Evolutionary conservation across 2,888 invertebrate species (phyloP).

Genomic region (Empis stercorea): DNA sequence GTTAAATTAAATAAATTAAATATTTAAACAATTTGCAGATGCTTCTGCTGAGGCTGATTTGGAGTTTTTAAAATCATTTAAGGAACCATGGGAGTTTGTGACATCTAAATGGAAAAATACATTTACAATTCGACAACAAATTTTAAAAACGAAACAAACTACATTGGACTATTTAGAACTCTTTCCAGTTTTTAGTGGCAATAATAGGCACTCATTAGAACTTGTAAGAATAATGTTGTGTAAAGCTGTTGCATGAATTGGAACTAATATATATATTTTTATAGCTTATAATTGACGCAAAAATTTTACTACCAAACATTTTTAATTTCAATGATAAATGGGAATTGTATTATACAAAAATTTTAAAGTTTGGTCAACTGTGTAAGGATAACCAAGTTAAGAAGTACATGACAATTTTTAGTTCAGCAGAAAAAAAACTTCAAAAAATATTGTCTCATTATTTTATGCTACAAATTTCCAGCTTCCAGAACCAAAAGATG

Average conservation of each 20-base stretch:
- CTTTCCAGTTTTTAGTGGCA: conserved; percentile 1
- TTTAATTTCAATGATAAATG: neutral
- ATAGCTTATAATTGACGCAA: neutral
- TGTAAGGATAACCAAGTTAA: conserved; percentile 2
- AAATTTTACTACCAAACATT: neutral
- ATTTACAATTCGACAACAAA: neutral
- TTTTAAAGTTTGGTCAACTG: neutral
- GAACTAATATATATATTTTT: neutral
- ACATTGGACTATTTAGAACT: conserved; percentile 1
- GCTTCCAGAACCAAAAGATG: conserved; percentile 1
- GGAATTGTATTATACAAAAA: neutral
- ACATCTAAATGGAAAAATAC: neutral
- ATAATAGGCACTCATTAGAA: conserved; percentile 1
- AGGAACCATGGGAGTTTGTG: neutral
- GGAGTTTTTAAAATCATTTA: neutral
- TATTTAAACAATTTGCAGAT: neutral
- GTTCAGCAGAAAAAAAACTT: neutral
- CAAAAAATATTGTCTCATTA: conserved; percentile 1
- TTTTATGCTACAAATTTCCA: neutral
- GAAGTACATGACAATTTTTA: neutral
- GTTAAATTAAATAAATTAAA: too few species aligned
- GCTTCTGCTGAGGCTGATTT: neutral
- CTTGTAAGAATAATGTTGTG: neutral
- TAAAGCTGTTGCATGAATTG: neutral
- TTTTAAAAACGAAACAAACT: neutral